Percentiles rank a stretch among this genome's conserved stretches.
phyloP scores from a whole-genome alignment of 2,797 vertebrate genomes.

The Enteromius trimaculatus region DNA sequence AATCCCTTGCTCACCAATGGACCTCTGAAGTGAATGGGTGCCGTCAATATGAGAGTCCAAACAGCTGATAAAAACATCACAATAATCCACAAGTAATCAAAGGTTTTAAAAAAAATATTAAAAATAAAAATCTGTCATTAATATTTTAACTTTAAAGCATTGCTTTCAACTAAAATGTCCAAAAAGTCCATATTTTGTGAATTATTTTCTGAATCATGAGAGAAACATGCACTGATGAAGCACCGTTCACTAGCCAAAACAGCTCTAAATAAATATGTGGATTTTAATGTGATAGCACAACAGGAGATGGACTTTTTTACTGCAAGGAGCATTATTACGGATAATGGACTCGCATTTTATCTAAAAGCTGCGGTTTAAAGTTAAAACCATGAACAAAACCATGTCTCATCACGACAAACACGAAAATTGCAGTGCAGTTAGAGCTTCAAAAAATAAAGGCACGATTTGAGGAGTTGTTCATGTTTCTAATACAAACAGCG shows the following conservation, averaged over 20 bases:
- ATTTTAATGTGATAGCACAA: not conserved
- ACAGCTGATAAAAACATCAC: not conserved
- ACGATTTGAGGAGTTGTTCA: not conserved
- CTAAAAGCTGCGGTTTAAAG: not conserved
- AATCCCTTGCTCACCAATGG: not conserved
- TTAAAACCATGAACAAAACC: not conserved
- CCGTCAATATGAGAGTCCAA: not conserved
- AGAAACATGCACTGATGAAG: not conserved
- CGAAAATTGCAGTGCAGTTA: not conserved
- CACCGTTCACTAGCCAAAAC: not conserved
- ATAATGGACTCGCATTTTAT: not conserved
- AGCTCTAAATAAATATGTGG: not conserved
- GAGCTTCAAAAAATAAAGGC: not conserved
- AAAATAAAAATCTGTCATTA: not conserved
- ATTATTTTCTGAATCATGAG: not conserved
- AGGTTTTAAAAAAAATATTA: too few relatives aligned
- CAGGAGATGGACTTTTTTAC: not conserved
- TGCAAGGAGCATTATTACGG: not conserved
- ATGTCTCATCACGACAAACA: not conserved
- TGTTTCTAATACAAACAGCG: not conserved
- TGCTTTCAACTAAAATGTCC: not conserved
- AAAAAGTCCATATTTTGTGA: not conserved
- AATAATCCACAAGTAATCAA: not conserved
- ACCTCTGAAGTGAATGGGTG: not conserved
- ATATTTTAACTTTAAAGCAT: not conserved